Evolutionary conservation across 2,113 vertebrate genomes (phyloP).

Genomic region (Climacteris rufus): DNA sequence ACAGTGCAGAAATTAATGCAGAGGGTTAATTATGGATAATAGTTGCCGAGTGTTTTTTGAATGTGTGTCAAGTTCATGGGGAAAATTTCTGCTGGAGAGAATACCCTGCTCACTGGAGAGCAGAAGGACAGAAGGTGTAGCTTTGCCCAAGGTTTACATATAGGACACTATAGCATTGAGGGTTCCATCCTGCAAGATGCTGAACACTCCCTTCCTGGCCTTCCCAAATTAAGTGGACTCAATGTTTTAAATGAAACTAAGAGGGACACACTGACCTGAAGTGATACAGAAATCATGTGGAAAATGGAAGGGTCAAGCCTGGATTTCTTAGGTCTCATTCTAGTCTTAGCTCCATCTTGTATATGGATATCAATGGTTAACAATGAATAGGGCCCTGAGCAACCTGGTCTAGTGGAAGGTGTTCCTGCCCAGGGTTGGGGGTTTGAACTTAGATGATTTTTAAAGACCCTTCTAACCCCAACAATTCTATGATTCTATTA

Average conservation of each 20-base stretch:
- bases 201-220: not conserved
- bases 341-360: not conserved
- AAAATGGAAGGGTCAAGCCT: not conserved
- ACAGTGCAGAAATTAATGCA: not conserved
- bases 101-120: not conserved
- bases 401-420: not conserved
- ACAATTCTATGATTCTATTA: not conserved
- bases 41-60: not conserved
- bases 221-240: not conserved
- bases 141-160: not conserved
- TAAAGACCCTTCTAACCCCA: not conserved
- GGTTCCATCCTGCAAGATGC: not conserved
- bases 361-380: not conserved
- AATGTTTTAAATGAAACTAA: not conserved
- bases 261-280: not conserved
- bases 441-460: not conserved
- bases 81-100: not conserved
- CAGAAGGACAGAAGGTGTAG: not conserved
- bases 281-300: not conserved
- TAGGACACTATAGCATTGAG: not conserved
- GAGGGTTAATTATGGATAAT: not conserved
- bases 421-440: rapidly evolving
- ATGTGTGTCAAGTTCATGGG: rapidly evolving
- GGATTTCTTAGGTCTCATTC: not conserved
- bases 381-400: not conserved